Conservation (phyloP, 2,888 invertebrate genomes). For the Athrips mouffetella region DNA sequence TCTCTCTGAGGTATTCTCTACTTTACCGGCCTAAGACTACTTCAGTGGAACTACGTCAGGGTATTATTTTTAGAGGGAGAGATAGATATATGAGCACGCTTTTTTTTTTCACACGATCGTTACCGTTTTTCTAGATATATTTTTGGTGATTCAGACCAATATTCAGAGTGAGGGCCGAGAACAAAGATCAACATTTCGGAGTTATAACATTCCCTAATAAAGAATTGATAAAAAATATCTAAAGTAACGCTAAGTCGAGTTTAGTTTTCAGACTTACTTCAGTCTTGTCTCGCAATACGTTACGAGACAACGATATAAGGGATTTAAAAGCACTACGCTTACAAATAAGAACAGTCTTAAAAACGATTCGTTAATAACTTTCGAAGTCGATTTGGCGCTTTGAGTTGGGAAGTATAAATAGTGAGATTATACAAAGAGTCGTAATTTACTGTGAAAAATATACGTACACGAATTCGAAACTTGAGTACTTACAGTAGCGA, state of each 20-base stretch:
- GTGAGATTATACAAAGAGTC: slow-evolving; percentile 13
- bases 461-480: too few relatives aligned
- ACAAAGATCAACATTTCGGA: background rate
- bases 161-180: background rate
- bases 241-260: slow-evolving; percentile 21
- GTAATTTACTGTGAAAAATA: background rate
- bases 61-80: too few relatives aligned
- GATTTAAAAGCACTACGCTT: slow-evolving; percentile 21
- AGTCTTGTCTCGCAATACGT: slow-evolving; percentile 49
- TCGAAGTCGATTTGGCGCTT: slow-evolving; percentile 22
- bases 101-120: too few relatives aligned
- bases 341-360: slow-evolving; percentile 29
- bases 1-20: too few relatives aligned
- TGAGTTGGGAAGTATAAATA: slow-evolving; percentile 16
- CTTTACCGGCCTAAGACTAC: too few relatives aligned
- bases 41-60: too few relatives aligned
- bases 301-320: slow-evolving; percentile 24
- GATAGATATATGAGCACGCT: too few relatives aligned
- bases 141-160: background rate
- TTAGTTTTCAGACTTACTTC: slow-evolving; percentile 55
- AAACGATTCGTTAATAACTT: slow-evolving; percentile 20
- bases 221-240: slow-evolving; percentile 3
- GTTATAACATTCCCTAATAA: background rate
- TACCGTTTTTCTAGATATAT: too few relatives aligned
- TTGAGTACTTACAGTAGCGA: too few relatives aligned